A percentile compares a stretch with the other conserved stretches of the same genome.
Conservation (phyloP, 1,140 invertebrate genomes). For the Anthonomus grandis region DNA sequence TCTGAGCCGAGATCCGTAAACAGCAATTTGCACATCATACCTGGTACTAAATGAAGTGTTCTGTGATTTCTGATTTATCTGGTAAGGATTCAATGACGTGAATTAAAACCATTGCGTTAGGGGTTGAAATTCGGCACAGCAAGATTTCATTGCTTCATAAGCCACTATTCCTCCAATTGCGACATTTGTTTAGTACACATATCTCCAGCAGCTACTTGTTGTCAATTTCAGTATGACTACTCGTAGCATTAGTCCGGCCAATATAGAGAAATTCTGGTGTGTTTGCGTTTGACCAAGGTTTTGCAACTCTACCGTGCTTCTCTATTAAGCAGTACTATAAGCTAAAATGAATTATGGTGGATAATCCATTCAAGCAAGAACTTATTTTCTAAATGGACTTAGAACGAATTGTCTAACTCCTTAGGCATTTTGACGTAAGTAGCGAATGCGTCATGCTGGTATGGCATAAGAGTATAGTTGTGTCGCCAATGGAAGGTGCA, state of each 20-base stretch:
- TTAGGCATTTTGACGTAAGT: constrained; percentile 97
- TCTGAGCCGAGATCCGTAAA: constrained; percentile 83
- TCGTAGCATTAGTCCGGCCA: constrained; percentile 58
- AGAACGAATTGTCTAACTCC: constrained; percentile 68
- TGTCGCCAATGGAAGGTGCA: constrained; percentile 96
- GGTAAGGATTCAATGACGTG: constrained; percentile 92
- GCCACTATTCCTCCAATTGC: constrained; percentile 94
- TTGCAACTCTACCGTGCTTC: constrained; percentile 60
- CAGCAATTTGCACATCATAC: constrained; percentile 91
- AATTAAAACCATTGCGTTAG: constrained; percentile 96
- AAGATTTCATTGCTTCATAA: constrained; percentile 98
- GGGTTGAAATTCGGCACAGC: constrained; percentile 95
- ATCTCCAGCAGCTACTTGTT: constrained; percentile 72
- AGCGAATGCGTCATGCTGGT: constrained; percentile 82
- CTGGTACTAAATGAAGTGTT: constrained; percentile 67
- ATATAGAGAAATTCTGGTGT: constrained; percentile 70
- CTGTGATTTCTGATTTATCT: constrained; percentile 58
- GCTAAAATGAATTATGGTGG: constrained; percentile 87
- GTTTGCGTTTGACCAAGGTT: constrained; percentile 78
- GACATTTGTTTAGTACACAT: constrained; percentile 90
- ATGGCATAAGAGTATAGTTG: constrained; percentile 68
- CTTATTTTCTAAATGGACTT: constrained; percentile 72
- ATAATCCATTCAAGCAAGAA: constrained; percentile 94
- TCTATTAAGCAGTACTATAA: constrained; percentile 73
- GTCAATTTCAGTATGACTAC: constrained; percentile 68